Conservation (phyloP, 1,140 invertebrate species). For the Heliconius himera region DNA sequence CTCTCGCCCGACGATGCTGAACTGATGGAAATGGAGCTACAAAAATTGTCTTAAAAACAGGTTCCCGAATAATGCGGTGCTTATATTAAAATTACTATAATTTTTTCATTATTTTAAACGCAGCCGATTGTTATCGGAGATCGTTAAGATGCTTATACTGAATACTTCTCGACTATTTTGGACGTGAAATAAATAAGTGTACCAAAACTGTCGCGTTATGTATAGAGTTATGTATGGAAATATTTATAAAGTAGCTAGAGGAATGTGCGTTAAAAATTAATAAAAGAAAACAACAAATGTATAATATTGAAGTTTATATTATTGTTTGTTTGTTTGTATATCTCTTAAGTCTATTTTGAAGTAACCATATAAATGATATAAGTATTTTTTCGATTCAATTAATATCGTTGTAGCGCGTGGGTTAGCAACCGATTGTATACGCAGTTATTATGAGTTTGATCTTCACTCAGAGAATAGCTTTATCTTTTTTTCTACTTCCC, state of each 20-base stretch:
- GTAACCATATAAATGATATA: too few relatives aligned
- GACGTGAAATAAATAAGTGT: not conserved
- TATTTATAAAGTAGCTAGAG: not conserved
- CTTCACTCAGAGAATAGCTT: too few relatives aligned
- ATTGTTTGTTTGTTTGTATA: too few relatives aligned
- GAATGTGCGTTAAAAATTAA: not conserved
- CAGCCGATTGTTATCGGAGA: constrained; percentile 13
- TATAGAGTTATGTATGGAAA: constrained; percentile 2
- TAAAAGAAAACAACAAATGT: too few relatives aligned
- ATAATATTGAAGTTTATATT: too few relatives aligned
- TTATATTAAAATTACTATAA: constrained; percentile 31
- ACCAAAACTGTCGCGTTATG: not conserved
- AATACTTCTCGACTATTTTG: constrained; percentile 12
- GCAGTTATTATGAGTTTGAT: too few relatives aligned
- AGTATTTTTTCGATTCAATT: too few relatives aligned
- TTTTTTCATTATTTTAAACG: constrained; percentile 28
- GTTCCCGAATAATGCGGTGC: constrained; percentile 21
- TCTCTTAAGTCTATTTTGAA: too few relatives aligned
- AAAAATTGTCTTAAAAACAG: constrained; percentile 28
- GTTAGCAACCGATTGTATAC: too few relatives aligned
- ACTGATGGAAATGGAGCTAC: constrained; percentile 49
- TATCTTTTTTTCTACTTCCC: too few relatives aligned
- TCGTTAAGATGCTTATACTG: constrained; percentile 14
- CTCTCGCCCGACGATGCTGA: constrained; percentile 42
- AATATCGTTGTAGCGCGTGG: too few relatives aligned